Conservation (phyloP, 2,888 invertebrate species). For the Trachelus iudaicus region DNA sequence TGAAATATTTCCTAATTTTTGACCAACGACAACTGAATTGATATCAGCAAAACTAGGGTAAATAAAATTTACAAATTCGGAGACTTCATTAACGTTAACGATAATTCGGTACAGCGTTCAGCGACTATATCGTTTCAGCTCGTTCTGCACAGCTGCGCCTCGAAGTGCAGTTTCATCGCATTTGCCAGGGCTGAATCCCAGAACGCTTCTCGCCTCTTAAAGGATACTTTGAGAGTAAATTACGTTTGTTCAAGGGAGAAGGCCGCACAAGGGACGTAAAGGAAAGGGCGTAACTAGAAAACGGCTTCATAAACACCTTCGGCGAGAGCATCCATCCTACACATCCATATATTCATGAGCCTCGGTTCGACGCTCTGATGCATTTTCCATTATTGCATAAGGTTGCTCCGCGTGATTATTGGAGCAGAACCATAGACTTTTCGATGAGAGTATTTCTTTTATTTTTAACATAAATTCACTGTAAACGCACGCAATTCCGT, state of each 20-base stretch:
- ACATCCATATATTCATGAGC: constrained; percentile 53
- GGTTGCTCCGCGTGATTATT: constrained; percentile 44
- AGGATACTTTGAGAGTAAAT: constrained; percentile 23
- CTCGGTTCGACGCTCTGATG: constrained; percentile 27
- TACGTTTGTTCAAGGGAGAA: constrained; percentile 20
- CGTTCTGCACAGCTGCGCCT: too few relatives aligned
- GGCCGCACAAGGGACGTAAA: constrained; percentile 10
- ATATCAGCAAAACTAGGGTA: too few relatives aligned
- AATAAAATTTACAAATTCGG: too few relatives aligned
- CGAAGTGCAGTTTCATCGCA: too few relatives aligned
- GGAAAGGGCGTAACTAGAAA: constrained; percentile 48
- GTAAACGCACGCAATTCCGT: too few relatives aligned
- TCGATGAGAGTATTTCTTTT: neutral
- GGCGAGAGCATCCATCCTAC: constrained; percentile 42
- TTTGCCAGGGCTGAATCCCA: too few relatives aligned
- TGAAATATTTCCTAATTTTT: too few relatives aligned
- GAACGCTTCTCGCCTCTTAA: too few relatives aligned
- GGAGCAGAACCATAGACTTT: constrained; percentile 44
- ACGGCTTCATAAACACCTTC: constrained; percentile 56
- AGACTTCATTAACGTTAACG: neutral
- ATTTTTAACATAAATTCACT: neutral
- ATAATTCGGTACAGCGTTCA: neutral
- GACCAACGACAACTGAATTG: too few relatives aligned
- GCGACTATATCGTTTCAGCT: too few relatives aligned
- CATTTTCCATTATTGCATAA: constrained; percentile 54